phyloP scores from a whole-genome alignment of 2,797 vertebrate genomes.

The Notolepis coatsorum region DNA sequence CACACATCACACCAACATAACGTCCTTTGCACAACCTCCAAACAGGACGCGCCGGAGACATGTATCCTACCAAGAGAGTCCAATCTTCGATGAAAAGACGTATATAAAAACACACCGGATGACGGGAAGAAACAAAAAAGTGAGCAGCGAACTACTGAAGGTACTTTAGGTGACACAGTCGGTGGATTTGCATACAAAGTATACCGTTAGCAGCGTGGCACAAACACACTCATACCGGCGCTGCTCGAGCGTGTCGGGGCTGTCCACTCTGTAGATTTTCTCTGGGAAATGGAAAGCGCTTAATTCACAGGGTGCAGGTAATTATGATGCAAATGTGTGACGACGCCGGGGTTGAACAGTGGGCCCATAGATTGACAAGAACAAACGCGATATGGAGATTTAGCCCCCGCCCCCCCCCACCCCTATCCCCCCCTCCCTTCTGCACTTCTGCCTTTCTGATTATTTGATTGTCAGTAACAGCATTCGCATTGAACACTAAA shows the following conservation, averaged over 20 bases:
- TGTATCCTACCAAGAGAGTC: no score
- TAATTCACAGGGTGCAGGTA: constrained; percentile 50
- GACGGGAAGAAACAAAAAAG: constrained; percentile 2
- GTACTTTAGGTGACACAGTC: background rate
- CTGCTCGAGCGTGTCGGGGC: constrained; percentile 18
- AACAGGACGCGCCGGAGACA: background rate
- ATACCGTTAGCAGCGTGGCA: constrained; percentile 38
- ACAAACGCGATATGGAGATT: constrained; percentile 76
- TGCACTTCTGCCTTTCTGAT: no score
- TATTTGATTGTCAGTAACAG: no score
- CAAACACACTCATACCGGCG: constrained; percentile 10
- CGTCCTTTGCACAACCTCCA: background rate
- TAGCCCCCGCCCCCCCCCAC: constrained; percentile 51
- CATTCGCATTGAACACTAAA: no score
- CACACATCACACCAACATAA: background rate
- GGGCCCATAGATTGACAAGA: constrained; percentile 78
- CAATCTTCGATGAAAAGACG: no score
- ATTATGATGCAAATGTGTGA: constrained; percentile 80
- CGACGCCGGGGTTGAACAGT: constrained; percentile 53
- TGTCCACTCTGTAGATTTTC: constrained; percentile 35
- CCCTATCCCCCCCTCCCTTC: no score
- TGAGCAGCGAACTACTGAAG: background rate
- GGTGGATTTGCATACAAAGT: constrained; percentile 27
- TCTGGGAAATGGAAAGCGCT: constrained; percentile 46
- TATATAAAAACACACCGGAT: constrained; percentile 35